Base-by-base conservation (phyloP, 2,797 vertebrate species). In the Tympanoctomys barrerae region DNA sequence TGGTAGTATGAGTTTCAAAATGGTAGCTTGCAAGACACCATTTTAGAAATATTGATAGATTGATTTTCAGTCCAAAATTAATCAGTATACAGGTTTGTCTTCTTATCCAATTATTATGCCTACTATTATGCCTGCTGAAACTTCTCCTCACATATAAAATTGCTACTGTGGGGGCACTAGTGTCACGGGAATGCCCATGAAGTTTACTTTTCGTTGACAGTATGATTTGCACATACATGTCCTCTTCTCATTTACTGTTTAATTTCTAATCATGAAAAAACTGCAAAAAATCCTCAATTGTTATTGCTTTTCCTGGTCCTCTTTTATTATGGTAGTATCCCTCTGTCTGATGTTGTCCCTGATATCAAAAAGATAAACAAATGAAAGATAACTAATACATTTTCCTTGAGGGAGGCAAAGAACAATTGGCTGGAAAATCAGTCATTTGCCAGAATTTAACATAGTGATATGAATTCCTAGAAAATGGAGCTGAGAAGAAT, bases 1-100 rank as follows among this genome's bases (percentile, higher is more conserved):
- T 93, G 36, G 71, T 87, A 91, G 36, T 95, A 33, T 97, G 91
- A 90, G 9, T 93, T 96, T 94, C 80, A 95, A 90, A 73, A 36
- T 75, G 84, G 64, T 91, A 96, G 87, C 49, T 91, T 95, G 19
- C 16, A 83, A 93, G 94, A 93, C 11, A 36, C 16, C 16, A 42
- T 77, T 19, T 52, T 77, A 49, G 24, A 77, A 77, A 49, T 80
- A 89, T 84, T 96, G 97, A 78, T 91, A 95, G 49, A 31, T n/a
- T 91, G 64, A 71, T 75, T 59, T 18, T 95, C 52, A 80, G 6
- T 92, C n/a, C 57, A 92, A 96, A 96, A 82, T 88, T 31, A 91
- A 91, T 42, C 88, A 92, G 80, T 88, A 49, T 73, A 57, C 33
- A 66, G 28, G 13, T 85, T 26, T 89, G 62, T 22, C 54, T 89